Evolutionary conservation across 2,888 invertebrate species (phyloP), one percentile per base, ranked within the genome.

Genomic region (Steinernema scapterisci): DNA sequence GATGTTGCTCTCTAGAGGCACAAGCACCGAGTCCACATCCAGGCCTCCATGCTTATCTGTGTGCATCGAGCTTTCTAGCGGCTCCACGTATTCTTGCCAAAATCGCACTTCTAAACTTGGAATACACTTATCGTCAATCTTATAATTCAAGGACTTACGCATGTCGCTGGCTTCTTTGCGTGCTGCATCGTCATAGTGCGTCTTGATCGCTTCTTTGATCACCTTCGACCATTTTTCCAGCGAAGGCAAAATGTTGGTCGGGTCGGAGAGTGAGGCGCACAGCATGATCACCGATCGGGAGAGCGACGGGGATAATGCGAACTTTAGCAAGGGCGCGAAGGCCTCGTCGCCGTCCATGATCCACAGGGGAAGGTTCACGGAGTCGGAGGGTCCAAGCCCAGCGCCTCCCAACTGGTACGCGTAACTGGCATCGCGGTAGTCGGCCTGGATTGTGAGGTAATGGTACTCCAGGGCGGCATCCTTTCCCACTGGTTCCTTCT

Each of bases 41-140:
- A 44, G 21, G 25, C 46, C 75, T 27, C 48, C 44, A n/a, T 63
- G 44, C 23, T 70, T 45, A 45, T 77, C 77, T 6, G 70, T 77
- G 71, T 74, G 71, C 45, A 51, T 54, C 16, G 72, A 46, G 63
- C 77, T 77, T 31, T 52, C 77, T 23, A 48, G 74, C 3, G 86
- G 86, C 73, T 87, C 86, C n/a, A 86, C 83, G 75, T 86, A 86
- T 72, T 86, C 86, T 73, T 86, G 85, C 86, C 86, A 86, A 73
- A 81, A 79, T 31, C 84, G 74, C 38, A 84, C 80, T 76, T 86
- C 86, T 86, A 72, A 48, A 80, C 77, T 1, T 16, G 0, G n/a
- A 21, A 23, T 76, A 11, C 1, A 52, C 27, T 71, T 44, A 13
- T 19, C 3, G 1, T 0, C 11, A 27, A 31, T 1, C 11, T 31